phyloP scores from a whole-genome alignment of 2,797 vertebrate genomes.

The Diglossa cyanea region DNA sequence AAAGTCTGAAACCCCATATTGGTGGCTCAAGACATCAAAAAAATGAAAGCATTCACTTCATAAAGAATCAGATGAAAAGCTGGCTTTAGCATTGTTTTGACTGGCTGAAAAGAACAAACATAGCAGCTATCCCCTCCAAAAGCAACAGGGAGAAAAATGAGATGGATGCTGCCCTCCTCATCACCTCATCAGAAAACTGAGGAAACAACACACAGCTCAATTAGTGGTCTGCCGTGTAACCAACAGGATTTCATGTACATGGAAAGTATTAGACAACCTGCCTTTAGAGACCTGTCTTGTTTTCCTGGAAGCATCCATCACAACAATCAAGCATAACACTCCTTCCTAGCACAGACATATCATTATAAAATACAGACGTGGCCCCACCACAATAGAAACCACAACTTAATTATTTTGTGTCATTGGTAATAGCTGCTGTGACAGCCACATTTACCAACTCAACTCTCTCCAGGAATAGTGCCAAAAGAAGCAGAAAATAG shows the following conservation, averaged over 20 bases:
- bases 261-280: background rate
- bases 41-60: background rate
- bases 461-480: background rate
- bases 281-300: background rate
- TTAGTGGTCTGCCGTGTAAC: background rate
- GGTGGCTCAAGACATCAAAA: background rate
- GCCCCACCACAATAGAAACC: constrained; percentile 23
- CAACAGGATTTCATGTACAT: background rate
- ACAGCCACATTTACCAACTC: constrained; percentile 25
- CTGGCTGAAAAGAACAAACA: background rate
- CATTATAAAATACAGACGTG: background rate
- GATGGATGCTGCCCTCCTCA: background rate
- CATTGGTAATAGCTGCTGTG: constrained; percentile 9
- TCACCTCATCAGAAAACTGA: background rate
- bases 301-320: background rate
- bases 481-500: constrained; percentile 15
- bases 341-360: background rate
- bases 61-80: background rate
- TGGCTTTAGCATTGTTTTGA: background rate
- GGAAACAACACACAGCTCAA: background rate
- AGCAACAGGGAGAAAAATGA: background rate
- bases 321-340: background rate
- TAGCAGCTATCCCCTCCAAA: background rate
- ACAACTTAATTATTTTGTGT: constrained; percentile 51
- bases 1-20: background rate